Conservation (phyloP, 2,888 invertebrate species). For the Cataglyphis rosenhaueri region DNA sequence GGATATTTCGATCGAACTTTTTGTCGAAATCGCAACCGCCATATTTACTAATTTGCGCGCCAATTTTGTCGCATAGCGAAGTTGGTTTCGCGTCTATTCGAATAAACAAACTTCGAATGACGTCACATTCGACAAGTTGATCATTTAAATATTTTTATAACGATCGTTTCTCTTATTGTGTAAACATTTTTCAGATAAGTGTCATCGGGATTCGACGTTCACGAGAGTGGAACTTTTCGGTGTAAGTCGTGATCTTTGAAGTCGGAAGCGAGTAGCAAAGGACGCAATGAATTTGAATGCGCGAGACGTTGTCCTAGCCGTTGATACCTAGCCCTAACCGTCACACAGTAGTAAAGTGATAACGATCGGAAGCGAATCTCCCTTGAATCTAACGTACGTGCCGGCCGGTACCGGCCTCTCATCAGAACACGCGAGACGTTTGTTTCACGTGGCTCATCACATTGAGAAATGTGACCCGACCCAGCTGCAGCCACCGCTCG, state of each 20-base stretch:
- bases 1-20: background rate
- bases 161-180: background rate
- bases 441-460: slow-evolving; percentile 17
- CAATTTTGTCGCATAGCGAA: background rate
- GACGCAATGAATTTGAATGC: background rate
- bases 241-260: too few relatives aligned
- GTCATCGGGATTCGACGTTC: background rate
- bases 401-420: slow-evolving; percentile 15
- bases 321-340: background rate
- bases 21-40: background rate
- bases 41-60: background rate
- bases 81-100: background rate
- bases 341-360: background rate
- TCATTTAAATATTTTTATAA: too few relatives aligned
- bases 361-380: background rate
- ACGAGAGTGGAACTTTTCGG: too few relatives aligned
- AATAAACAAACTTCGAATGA: background rate
- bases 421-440: slow-evolving; percentile 3
- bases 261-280: background rate
- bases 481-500: background rate
- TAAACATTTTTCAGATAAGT: background rate
- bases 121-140: background rate
- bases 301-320: background rate
- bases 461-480: background rate
- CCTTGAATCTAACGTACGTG: background rate